phyloP scores from a whole-genome alignment of 2,888 invertebrate species.

The Eretmocerus hayati region DNA sequence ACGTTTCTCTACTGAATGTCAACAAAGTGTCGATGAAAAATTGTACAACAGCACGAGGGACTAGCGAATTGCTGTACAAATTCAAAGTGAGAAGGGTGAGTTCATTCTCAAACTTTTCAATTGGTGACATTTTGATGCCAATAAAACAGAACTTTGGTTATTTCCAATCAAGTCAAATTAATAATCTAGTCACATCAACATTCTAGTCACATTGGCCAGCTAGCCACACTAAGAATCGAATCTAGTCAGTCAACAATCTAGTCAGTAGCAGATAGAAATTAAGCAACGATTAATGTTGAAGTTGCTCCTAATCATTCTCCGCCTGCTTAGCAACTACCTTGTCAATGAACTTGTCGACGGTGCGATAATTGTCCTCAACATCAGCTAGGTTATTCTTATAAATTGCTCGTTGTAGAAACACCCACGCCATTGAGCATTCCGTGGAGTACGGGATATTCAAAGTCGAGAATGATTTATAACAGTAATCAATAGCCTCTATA shows the following conservation, averaged over 20 bases:
- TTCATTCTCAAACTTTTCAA: not conserved
- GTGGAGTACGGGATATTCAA: constrained; percentile 10
- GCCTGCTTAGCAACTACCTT: not conserved
- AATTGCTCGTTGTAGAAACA: constrained; percentile 9
- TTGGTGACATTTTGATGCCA: not conserved
- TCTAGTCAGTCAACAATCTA: too few relatives aligned
- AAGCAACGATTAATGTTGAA: too few relatives aligned
- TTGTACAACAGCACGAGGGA: not conserved
- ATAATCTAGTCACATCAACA: too few relatives aligned
- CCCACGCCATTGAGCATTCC: constrained; percentile 13
- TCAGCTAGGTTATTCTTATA: constrained; percentile 10
- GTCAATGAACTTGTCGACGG: constrained; percentile 5
- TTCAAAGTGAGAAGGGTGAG: not conserved
- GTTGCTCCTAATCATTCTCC: too few relatives aligned
- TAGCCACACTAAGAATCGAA: too few relatives aligned
- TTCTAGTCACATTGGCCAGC: too few relatives aligned
- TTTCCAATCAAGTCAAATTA: too few relatives aligned
- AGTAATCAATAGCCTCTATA: constrained; percentile 15
- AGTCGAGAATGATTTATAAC: constrained; percentile 19
- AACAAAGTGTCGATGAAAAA: too few relatives aligned
- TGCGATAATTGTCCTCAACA: constrained; percentile 5
- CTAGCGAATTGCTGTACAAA: not conserved
- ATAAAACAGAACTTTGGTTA: too few relatives aligned
- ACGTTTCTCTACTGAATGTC: too few relatives aligned
- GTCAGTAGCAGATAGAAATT: too few relatives aligned